Base-by-base conservation (phyloP, 2,888 invertebrate species). In the Oscheius sp. region DNA sequence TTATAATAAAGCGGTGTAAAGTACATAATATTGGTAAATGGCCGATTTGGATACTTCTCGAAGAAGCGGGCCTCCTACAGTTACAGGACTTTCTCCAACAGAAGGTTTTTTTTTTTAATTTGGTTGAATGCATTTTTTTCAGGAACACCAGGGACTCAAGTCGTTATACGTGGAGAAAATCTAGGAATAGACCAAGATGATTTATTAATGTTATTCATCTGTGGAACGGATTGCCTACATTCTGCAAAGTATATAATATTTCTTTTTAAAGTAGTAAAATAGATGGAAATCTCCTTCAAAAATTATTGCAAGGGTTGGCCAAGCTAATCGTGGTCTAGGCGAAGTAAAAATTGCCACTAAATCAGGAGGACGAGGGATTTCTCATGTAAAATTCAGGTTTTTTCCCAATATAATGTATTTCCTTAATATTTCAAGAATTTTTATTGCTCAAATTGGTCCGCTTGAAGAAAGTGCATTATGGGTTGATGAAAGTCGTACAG, bases 231-330 rank as follows among this genome's bases (percentile, higher is more conserved):
- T 86, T 97, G 97, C 85, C 88, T 94, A 32, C 87, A 97, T 65
- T 93, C 95, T 14, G 94, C 95, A 0, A 82, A 80, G 79, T 79
- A 1, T 41, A n/a, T 38, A 32, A 33, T n/a, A n/a, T 32, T 14
- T 14, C n/a, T 57, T 33, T 26, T 24, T 47, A 36, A 9, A 38
- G 17, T 1, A 14, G 14, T n/a, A 4, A 61, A 62, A 56, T 63
- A 96, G 97, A 89, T 98, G 98, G 98, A 94, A 95, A 86, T 94
- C 95, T 1, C 90, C 92, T 33, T 97, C 95, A 86, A 98, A 98
- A 89, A 95, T 98, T 74, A 91, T 95, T 59, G 96, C 96, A 0
- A 91, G 97, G 67, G 93, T 95, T 4, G 96, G 96, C 0, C 92
- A 93, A 1, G 93, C 93, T 32, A 93, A 93, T 86, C 93, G 93